Percentiles rank a stretch among this genome's conserved stretches.
Evolutionary conservation across 2,113 vertebrate genomes (phyloP).

Genomic region (Oriolus oriolus): DNA sequence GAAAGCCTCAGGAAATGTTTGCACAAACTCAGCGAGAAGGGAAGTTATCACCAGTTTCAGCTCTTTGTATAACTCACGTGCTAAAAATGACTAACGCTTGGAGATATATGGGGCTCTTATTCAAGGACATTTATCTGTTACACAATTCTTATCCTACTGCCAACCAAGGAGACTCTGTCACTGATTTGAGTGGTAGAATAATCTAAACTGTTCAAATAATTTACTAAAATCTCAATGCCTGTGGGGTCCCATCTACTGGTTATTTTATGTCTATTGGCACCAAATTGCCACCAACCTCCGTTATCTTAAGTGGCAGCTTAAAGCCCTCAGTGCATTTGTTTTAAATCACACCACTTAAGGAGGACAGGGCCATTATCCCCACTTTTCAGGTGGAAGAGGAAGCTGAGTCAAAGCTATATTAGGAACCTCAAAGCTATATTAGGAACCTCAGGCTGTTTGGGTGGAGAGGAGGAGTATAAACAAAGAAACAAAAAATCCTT

Average conservation of each 20-base stretch:
- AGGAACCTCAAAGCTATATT: not conserved
- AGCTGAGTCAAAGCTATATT: not conserved
- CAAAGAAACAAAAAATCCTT: not conserved
- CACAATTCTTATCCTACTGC: not conserved
- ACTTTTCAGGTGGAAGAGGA: not conserved
- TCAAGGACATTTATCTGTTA: not conserved
- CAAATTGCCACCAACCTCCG: not conserved
- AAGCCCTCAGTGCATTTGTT: not conserved
- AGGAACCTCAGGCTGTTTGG: not conserved
- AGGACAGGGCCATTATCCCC: not conserved
- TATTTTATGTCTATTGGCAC: not conserved
- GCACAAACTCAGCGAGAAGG: slow-evolving; percentile 24
- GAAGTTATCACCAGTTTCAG: not conserved
- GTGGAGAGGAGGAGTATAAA: not conserved
- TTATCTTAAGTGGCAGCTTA: not conserved
- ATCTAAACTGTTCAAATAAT: not conserved
- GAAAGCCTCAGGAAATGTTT: slow-evolving; percentile 53
- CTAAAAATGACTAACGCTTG: not conserved
- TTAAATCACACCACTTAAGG: not conserved
- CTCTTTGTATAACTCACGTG: not conserved
- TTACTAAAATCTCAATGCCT: not conserved
- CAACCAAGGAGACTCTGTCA: not conserved
- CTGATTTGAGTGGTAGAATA: not conserved
- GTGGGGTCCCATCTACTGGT: not conserved
- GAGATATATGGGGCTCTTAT: not conserved